These are phyloP conservation scores for Otolemur garnettii DNA, from an alignment of 2,113 vertebrate genomes.

Conservation along the genomic window DNA sequence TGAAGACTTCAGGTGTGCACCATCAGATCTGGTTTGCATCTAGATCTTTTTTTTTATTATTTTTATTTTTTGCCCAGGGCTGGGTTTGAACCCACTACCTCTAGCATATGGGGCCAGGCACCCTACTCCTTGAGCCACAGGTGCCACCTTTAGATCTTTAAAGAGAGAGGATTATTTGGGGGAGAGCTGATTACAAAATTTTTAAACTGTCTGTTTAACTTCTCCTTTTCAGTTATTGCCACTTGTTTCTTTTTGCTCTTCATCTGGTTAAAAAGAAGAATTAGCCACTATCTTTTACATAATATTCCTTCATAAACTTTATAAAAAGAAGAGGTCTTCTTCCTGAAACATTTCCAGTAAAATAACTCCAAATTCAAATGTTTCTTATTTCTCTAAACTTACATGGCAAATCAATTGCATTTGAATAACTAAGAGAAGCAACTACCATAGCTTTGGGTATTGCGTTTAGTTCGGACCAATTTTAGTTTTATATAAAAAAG, in stretches of 20 bases:
- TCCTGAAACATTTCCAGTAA: not conserved
- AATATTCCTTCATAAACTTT: not conserved
- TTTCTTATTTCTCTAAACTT: conserved; percentile 39
- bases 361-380: conserved; percentile 11
- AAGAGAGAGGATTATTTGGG: not conserved
- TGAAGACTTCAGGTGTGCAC: not conserved
- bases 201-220: not conserved
- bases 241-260: conserved; percentile 17
- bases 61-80: no score
- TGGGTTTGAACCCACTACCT: no score
- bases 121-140: no score
- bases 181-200: not conserved
- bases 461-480: not conserved
- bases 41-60: not conserved
- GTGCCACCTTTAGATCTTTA: not conserved
- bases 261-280: not conserved
- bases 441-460: not conserved
- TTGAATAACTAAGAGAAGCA: conserved; percentile 32
- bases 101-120: no score
- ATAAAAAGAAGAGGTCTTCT: not conserved
- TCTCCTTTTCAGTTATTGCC: not conserved
- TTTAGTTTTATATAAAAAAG: conserved; percentile 61
- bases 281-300: not conserved
- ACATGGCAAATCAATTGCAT: not conserved
- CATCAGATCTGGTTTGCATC: not conserved